phyloP scores from a whole-genome alignment of 2,113 vertebrate species.

The Strix uralensis region DNA sequence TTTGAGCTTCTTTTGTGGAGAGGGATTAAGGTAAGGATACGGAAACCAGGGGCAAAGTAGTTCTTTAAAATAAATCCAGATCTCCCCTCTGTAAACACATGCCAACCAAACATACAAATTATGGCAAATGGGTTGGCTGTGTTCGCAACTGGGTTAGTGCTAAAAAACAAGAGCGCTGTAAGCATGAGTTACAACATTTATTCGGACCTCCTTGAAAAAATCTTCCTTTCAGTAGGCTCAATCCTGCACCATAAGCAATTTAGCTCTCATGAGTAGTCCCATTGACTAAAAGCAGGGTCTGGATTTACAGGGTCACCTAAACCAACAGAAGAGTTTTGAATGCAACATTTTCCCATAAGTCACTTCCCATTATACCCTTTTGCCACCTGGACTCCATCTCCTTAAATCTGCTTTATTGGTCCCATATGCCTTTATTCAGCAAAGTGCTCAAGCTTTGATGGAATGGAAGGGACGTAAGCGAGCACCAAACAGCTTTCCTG shows the following conservation, averaged over 20 bases:
- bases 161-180: constrained; percentile 23
- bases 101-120: constrained; percentile 41
- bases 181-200: constrained; percentile 27
- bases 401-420: constrained; percentile 55
- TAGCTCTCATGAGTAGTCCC: constrained; percentile 56
- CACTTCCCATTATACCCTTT: constrained; percentile 60
- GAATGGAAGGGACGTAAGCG: neutral
- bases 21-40: constrained; percentile 6
- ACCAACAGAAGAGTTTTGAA: constrained; percentile 58
- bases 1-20: constrained; percentile 39
- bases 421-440: constrained; percentile 43
- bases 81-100: constrained; percentile 39
- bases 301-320: constrained; percentile 65
- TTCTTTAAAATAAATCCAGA: constrained; percentile 44
- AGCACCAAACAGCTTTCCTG: neutral
- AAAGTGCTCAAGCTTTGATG: constrained; percentile 19
- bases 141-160: neutral
- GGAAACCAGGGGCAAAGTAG: neutral
- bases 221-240: constrained; percentile 44
- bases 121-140: neutral
- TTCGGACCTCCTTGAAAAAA: constrained; percentile 52
- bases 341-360: constrained; percentile 60
- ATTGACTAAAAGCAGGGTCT: constrained; percentile 43
- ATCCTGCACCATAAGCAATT: constrained; percentile 32
- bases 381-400: constrained; percentile 63